Base-by-base conservation (phyloP, 2,888 invertebrate genomes). In the Heliconius charithonia region DNA sequence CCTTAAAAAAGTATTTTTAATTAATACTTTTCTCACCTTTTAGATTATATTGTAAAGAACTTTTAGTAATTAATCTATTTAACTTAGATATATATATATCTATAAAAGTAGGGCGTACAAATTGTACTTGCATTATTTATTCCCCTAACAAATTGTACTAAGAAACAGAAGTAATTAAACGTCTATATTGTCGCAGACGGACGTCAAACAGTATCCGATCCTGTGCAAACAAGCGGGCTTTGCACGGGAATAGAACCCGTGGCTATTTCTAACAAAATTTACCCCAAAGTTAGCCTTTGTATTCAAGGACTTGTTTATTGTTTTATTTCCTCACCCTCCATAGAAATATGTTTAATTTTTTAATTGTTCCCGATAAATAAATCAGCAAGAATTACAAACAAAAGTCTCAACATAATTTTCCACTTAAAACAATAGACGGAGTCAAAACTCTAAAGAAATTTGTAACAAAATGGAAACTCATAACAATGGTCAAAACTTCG, bases 161-260 rank as follows among this genome's bases (percentile, higher is more conserved):
- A 74, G 37, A 59, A 67, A 71, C 59, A 75, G 63, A 81, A 79
- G 72, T 81, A 79, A 77, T 81, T 79, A 81, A 75, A 82, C 75
- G 81, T 78, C 76, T 76, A 81, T 91, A 92, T 92, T 90, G 90
- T 88, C 89, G 84, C 91, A 93, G 93, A 92, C 93, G 89, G 89
- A 88, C 87, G 86, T 84, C 90, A 93, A 93, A 93, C 91, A 93
- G 81, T 79, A 84, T 84, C 83, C 85, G 87, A 89, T 89, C 91
- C 92, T 90, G 84, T 86, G 82, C 86, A 92, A 92, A 93, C 79
- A 82, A 76, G 69, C 72, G 80, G 84, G 84, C 82, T 80, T 84
- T 88, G 82, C 86, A 76, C 85, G 89, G 90, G 89, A 89, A 87
- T 88, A 85, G 86, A 86, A 87, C 86, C 81, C 82, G 76, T 81